These are phyloP conservation scores for Drosophila nigromelanica DNA, from an alignment of 1,140 invertebrate species.

Conservation along the genomic window DNA sequence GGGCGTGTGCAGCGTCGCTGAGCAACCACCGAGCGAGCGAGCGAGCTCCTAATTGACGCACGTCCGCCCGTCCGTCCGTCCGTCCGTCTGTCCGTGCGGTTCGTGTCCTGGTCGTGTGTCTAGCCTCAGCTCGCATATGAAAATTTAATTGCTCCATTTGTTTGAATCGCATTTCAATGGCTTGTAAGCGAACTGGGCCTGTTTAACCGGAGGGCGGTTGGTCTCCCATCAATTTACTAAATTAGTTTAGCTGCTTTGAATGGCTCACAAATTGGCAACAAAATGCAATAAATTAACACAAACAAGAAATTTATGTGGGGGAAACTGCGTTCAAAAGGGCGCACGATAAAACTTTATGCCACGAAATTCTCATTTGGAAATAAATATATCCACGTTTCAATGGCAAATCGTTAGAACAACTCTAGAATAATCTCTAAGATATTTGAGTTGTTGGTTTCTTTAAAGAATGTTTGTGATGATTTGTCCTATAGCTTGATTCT, in stretches of 20 bases:
- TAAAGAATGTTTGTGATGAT: no score
- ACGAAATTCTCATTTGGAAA: background rate
- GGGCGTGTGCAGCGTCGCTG: constrained; percentile 46
- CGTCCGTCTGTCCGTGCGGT: background rate
- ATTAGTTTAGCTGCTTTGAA: constrained; percentile 65
- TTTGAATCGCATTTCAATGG: constrained; percentile 59
- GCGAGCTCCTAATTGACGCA: constrained; percentile 71
- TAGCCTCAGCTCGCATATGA: constrained; percentile 49
- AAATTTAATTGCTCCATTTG: constrained; percentile 78
- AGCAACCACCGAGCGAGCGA: constrained; percentile 22
- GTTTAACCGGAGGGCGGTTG: constrained; percentile 1
- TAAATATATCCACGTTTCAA: background rate
- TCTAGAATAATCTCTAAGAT: no score
- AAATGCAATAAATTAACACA: constrained; percentile 43
- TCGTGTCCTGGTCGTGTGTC: constrained; percentile 64
- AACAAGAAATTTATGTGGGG: constrained; percentile 1
- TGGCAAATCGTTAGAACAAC: no score
- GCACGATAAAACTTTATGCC: constrained; percentile 2
- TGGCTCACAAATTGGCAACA: constrained; percentile 63
- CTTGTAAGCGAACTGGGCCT: constrained; percentile 5
- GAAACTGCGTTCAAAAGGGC: background rate
- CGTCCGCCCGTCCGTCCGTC: constrained; percentile 22
- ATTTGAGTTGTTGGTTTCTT: no score
- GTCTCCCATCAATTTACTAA: constrained; percentile 61
- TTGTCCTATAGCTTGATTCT: no score